Evolutionary conservation across 2,797 vertebrate genomes (phyloP), one percentile per base, ranked within the genome.

Genomic region (Poeciliopsis turneri): DNA sequence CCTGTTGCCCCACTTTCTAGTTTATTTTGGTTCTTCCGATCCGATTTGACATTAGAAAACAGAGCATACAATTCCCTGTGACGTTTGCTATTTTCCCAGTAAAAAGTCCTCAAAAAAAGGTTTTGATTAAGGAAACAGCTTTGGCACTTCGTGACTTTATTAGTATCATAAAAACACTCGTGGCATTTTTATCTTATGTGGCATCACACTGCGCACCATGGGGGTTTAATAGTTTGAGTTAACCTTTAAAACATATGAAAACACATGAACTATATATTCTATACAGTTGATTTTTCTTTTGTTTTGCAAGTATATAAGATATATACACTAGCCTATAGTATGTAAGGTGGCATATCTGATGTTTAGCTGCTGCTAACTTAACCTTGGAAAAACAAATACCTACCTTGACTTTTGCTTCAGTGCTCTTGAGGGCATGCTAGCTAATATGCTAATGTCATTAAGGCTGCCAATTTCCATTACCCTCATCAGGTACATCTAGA

Each of bases 401-500:
- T 78, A 82, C 81, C 43, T 55, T 81, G 81, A 39, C 77, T 83
- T 83, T 82, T 85, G 77, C 75, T 90, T 82, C 66, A 81, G 9
- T 72, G 80, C 75, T 85, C 85, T 84, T 79, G 69, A 71, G 87
- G 83, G 78, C 51, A 71, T 25, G 4, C 10, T 78, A 75, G 77
- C 85, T 91, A 87, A 92, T 82, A 86, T 80, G 61, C 78, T 84
- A 69, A 86, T 30, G 66, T 64, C 30, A 81, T 84, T 81, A 86
- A 83, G 81, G 79, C 78, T 86, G 69, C 86, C 87, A 91, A 89
- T 91, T 88, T 87, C n/a, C 68, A 83, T 83, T 71, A 85, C 49
- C 33, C 45, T 79, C 78, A 77, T 72, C 20, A 88, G 78, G 68
- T 84, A 80, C 43, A 77, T 51, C 2, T 47, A 30, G 20, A 74